Base-by-base conservation (phyloP, 2,113 vertebrate genomes). In the Nanorana parkeri region DNA sequence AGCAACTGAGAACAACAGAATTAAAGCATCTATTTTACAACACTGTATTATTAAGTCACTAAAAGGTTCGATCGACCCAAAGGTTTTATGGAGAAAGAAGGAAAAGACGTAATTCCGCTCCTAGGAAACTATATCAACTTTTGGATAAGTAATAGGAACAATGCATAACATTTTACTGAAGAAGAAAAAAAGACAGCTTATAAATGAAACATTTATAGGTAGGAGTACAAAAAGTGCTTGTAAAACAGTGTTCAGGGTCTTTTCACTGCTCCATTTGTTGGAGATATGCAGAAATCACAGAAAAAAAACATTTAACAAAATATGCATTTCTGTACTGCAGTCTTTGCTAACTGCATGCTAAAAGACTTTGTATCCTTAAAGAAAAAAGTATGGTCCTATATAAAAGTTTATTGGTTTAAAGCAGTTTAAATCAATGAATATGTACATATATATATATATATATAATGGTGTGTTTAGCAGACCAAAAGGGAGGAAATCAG, bases 61-160 rank as follows among this genome's bases (percentile, higher is more conserved):
- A 55, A 78, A 78, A 56, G 47, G 41, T 68, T 77, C 73, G 64
- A 76, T 76, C 73, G 56, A 41, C 73, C 73, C 73, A 76, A 26
- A 47, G 36, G 73, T 63, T 74, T 76, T 76, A 76, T 76, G 24
- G 56, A 47, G 58, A 47, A 28, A 61, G 47, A 63, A 47, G 32
- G 17, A 73, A 74, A 28, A 29, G 28, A 29, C 29, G 55, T 47
- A 28, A 63, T 58, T 29, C 32, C 11, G 56, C 52, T 52, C 21
- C 47, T 60, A 60, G 67, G 56, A 74, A 58, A 36, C 71, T 21
- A 60, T 74, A 74, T 74, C 54, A 32, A 36, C 41, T 74, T 71
- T 54, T 58, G 55, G 54, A 74, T 74, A 74, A 74, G 54, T 74
- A 74, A 58, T 74, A 58, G 26, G 71, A 54, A 36, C 32, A 60